phyloP scores from a whole-genome alignment of 2,888 invertebrate genomes.

The Drosophila phalerata region DNA sequence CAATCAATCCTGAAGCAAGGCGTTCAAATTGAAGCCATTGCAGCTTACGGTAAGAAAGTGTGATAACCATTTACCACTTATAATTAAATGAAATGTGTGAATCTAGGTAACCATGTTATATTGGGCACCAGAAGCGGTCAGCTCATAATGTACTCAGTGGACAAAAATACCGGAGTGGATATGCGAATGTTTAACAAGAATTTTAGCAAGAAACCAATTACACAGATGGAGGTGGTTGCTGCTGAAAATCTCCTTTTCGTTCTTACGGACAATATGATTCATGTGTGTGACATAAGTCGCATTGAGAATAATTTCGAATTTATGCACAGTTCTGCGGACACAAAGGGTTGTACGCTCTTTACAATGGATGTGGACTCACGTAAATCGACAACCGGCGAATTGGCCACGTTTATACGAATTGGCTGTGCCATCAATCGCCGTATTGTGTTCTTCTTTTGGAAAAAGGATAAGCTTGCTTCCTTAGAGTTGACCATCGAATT shows the following conservation, averaged over 20 bases:
- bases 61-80: neutral
- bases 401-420: slow-evolving; percentile 91
- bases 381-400: slow-evolving; percentile 89
- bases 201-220: slow-evolving; percentile 97
- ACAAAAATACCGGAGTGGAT: slow-evolving; percentile 91
- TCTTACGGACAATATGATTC: slow-evolving; percentile 89
- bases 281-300: slow-evolving; percentile 93
- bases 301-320: slow-evolving; percentile 90
- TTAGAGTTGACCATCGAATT: slow-evolving; percentile 91
- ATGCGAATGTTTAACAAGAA: slow-evolving; percentile 95
- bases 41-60: slow-evolving; percentile 92
- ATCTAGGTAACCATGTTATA: slow-evolving; percentile 92
- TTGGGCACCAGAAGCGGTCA: slow-evolving; percentile 97
- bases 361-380: slow-evolving; percentile 89
- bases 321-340: slow-evolving; percentile 91
- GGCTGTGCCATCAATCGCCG: slow-evolving; percentile 95
- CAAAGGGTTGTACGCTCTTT: slow-evolving; percentile 96
- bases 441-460: slow-evolving; percentile 95
- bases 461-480: slow-evolving; percentile 90
- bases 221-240: slow-evolving; percentile 95
- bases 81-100: neutral
- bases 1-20: slow-evolving; percentile 93
- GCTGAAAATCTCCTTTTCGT: slow-evolving; percentile 87
- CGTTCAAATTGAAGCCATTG: slow-evolving; percentile 96
- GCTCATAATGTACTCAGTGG: slow-evolving; percentile 94